phyloP scores from a whole-genome alignment of 2,888 invertebrate genomes.

The Hypselothyrea guttata region DNA sequence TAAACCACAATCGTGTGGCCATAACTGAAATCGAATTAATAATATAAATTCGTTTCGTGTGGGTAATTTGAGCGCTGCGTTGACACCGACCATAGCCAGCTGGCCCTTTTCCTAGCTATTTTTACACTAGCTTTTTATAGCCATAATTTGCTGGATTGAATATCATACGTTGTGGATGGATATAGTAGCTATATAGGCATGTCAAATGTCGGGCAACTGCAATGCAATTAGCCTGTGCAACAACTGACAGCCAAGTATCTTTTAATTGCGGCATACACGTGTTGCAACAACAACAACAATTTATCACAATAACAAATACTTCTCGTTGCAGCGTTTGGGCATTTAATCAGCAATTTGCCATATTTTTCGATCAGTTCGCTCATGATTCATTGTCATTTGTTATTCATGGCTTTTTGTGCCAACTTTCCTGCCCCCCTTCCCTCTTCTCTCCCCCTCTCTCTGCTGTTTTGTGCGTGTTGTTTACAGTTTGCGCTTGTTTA shows the following conservation, averaged over 20 bases:
- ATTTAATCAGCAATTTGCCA: constrained; percentile 53
- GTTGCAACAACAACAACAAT: constrained; percentile 8
- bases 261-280: constrained; percentile 37
- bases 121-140: constrained; percentile 32
- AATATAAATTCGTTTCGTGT: constrained; percentile 23
- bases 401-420: constrained; percentile 42
- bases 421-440: too few relatives aligned
- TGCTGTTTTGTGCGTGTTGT: neutral
- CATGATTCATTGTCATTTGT: constrained; percentile 54
- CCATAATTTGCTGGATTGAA: constrained; percentile 41
- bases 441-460: neutral
- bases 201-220: constrained; percentile 44
- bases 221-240: constrained; percentile 42
- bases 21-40: constrained; percentile 42
- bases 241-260: constrained; percentile 23
- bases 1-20: constrained; percentile 10
- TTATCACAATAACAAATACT: neutral
- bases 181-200: constrained; percentile 9
- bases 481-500: constrained; percentile 21
- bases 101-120: constrained; percentile 1
- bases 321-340: constrained; percentile 32
- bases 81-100: too few relatives aligned
- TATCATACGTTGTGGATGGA: constrained; percentile 39
- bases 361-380: constrained; percentile 20
- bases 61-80: constrained; percentile 40